Percentiles rank a stretch among this genome's conserved stretches.
Evolutionary conservation across 1,140 invertebrate species (phyloP).

Genomic region (Delia radicum): DNA sequence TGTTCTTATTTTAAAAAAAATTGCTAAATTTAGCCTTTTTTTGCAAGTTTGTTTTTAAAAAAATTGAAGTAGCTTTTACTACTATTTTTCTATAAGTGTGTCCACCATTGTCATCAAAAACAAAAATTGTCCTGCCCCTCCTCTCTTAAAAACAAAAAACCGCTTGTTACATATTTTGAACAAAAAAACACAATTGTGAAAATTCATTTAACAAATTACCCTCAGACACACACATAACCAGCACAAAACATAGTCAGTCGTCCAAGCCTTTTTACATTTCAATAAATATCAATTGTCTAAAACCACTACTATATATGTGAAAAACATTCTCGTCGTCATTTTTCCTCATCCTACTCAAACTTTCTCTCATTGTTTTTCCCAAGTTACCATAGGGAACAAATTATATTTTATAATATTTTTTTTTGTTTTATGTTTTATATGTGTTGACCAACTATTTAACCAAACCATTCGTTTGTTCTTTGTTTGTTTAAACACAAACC

Average conservation of each 20-base stretch:
- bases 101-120: background rate
- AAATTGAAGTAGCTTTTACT: background rate
- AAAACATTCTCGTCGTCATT: background rate
- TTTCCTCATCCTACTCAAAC: background rate
- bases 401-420: background rate
- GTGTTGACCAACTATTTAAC: background rate
- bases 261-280: background rate
- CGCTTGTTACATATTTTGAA: background rate
- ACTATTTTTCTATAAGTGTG: background rate
- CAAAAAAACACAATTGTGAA: background rate
- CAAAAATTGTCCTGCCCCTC: too few relatives aligned
- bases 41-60: too few relatives aligned
- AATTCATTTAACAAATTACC: constrained; percentile 16
- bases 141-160: too few relatives aligned
- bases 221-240: background rate
- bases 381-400: background rate
- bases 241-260: background rate
- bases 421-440: background rate
- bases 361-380: background rate
- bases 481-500: too few relatives aligned
- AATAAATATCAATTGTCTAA: constrained; percentile 19
- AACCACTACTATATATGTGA: background rate
- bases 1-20: too few relatives aligned
- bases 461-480: background rate
- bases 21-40: background rate